Evolutionary conservation across 2,888 invertebrate genomes (phyloP).

Genomic region (Eristalis pertinax): DNA sequence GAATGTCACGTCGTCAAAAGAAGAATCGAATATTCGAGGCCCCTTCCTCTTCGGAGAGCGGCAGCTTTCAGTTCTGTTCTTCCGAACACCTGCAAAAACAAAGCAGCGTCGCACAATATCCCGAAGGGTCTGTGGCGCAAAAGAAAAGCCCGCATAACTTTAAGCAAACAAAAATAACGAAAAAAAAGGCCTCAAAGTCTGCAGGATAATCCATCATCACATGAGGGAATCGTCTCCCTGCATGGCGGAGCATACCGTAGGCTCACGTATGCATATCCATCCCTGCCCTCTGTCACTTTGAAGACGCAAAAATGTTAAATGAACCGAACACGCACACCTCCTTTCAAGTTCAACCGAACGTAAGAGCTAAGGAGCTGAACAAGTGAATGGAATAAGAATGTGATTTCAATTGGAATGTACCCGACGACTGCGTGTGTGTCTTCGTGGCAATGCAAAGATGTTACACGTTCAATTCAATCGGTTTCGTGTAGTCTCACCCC

Average conservation of each 20-base stretch:
- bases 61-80: no score
- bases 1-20: no score
- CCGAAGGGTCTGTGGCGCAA: no score
- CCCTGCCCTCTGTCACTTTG: not conserved
- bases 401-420: conserved; percentile 16
- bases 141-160: no score
- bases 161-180: not conserved
- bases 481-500: not conserved
- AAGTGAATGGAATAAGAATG: not conserved
- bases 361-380: not conserved
- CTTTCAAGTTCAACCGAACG: conserved; percentile 27
- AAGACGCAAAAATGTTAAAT: conserved; percentile 19
- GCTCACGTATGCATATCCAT: not conserved
- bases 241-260: no score
- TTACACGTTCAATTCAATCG: not conserved
- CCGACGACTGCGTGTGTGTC: not conserved
- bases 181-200: not conserved
- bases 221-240: no score
- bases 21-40: no score
- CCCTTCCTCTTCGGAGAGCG: no score
- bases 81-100: no score
- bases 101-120: no score
- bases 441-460: not conserved
- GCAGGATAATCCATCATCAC: not conserved
- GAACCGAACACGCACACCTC: conserved; percentile 15